Base-by-base conservation (phyloP, 2,797 vertebrate species). In the Austrolebias charrua region DNA sequence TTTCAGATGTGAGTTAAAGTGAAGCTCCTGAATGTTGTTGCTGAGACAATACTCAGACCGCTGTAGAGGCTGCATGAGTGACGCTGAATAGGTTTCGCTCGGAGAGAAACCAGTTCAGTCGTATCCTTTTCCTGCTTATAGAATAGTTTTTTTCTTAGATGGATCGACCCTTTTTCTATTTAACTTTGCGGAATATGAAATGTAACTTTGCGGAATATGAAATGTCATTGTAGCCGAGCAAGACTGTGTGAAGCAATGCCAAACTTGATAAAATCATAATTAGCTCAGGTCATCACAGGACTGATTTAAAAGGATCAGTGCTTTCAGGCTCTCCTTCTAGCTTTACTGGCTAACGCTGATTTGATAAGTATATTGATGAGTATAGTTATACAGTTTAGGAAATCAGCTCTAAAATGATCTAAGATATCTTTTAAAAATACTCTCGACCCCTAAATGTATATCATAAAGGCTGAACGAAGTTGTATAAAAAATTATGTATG, bases 11-110 rank as follows among this genome's bases (percentile, higher is more conserved):
- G 79, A 81, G 85, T 90, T 79, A 80, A 75, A 87, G 76, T 88
- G 81, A 89, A 87, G 84, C 85, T 90, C 90, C 90, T 92, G 92
- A 92, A 92, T 92, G 92, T 93, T 87, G 89, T 86, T 92, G 88
- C 90, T 88, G 89, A 90, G 82, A 90, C 83, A 84, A 88, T 86
- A 86, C 84, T 89, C 86, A 80, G 88, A 88, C 69, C 78, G 78
- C 86, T 87, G 86, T 84, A 82, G 85, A 86, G 87, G 88, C 88
- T 84, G 82, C 83, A 78, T 83, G 82, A 87, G 90, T 82, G 63
- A 52, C 81, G 84, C 76, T 78, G 52, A 65, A 76, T 84, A 74
- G 81, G 80, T 77, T 82, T 76, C 59, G 74, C 79, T 71, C 43
- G 19, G 71, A 81, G 83, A 76, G 67, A 76, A 86, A 81, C 75